Evolutionary conservation across 2,113 vertebrate species (phyloP).

Genomic region (Mesembrinibis cayennensis): DNA sequence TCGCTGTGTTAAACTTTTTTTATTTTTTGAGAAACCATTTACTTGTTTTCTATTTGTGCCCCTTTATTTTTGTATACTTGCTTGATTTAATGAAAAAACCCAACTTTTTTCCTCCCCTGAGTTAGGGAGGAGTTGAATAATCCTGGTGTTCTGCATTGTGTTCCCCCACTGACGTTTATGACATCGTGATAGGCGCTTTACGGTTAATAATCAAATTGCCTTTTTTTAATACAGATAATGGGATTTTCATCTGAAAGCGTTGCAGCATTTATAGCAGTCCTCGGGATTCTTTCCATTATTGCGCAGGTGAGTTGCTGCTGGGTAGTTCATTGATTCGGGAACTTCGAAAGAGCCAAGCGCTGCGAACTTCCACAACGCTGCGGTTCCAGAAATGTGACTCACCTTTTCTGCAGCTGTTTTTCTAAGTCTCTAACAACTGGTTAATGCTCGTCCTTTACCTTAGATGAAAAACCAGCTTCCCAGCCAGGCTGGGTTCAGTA

Average conservation of each 20-base stretch:
- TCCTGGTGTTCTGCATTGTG: not conserved
- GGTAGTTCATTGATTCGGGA: not conserved
- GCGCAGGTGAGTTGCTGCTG: conserved; percentile 77
- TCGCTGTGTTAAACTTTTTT: not conserved
- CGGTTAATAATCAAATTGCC: not conserved
- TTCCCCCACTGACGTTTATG: not conserved
- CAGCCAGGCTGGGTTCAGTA: not conserved
- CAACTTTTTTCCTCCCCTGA: not conserved
- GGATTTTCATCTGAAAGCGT: conserved; percentile 88
- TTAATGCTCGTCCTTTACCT: not conserved
- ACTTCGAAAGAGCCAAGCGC: not conserved
- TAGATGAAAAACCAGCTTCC: not conserved
- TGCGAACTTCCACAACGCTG: not conserved
- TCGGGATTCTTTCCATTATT: conserved; percentile 88
- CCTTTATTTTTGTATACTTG: not conserved
- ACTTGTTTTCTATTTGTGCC: not conserved
- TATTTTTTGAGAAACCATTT: not conserved
- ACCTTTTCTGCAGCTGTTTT: not conserved
- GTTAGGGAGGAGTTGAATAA: not conserved
- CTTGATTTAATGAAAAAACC: not conserved
- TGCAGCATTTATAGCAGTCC: conserved; percentile 87
- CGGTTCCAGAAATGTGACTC: not conserved
- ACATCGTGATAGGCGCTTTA: fast-evolving
- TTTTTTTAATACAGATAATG: conserved; percentile 81
- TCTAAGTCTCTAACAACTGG: not conserved